Base-by-base conservation (phyloP, 2,797 vertebrate species). In the Margarornis squamiger region DNA sequence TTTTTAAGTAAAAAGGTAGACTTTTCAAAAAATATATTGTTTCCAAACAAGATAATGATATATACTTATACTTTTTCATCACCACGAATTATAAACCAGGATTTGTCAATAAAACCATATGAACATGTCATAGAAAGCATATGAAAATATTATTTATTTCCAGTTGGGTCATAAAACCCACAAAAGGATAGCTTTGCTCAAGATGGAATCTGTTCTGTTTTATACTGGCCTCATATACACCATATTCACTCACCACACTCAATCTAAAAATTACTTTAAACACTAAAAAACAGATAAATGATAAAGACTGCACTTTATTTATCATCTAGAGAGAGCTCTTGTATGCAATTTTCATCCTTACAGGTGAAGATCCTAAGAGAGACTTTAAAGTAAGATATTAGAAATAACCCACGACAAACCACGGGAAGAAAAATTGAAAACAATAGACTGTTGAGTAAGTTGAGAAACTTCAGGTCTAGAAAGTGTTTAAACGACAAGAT, bases 301-400 rank as follows among this genome's bases (percentile, higher is more conserved):
- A 96, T 97, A 96, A 97, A 97, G 95, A 90, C 96, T 98, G 94
- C 97, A 97, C 97, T 97, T 98, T 96, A 97, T 97, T 98, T 96
- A 97, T 98, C 97, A 98, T 86, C 17, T 36, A 96, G 95, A 97
- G 95, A 95, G 93, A 71, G 39, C 88, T 97, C 97, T 98, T 98
- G 94, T 98, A 98, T 98, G 95, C 96, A 98, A 95, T 91, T 88
- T 83, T 24, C 3, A 2, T 75, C 38, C 30, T 77, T 90, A 86
- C 11, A 86, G 6, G 24, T 86, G 32, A 76, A 59, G 26, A 58
- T 59, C 78, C 29, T 61, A 12, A 20, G 10, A 27, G 30, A 82
- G 19, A 38, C 48, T 74, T 74, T 46, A 26, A 68, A 62, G 26
- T 26, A 63, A 38, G 27, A 61, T 23, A 67, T n/a, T 4, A 55